Percentiles rank a stretch among this genome's conserved stretches.
phyloP scores from a whole-genome alignment of 2,888 invertebrate genomes.

The Conops quadrifasciatus region DNA sequence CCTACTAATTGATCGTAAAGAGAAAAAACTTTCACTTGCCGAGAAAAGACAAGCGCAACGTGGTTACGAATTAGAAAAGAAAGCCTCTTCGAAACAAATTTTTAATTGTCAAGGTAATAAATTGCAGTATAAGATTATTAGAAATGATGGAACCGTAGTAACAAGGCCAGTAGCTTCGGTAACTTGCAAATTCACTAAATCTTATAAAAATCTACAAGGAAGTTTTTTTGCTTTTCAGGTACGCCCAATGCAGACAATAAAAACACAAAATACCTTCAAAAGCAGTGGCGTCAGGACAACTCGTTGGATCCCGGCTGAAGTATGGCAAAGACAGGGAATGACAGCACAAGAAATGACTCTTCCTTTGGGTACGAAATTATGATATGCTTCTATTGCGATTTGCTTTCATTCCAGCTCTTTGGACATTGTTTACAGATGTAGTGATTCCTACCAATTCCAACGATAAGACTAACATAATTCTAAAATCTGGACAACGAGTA shows the following conservation, averaged over 20 bases:
- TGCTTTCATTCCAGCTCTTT: too few species aligned
- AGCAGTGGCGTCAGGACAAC: slow-evolving; percentile 66
- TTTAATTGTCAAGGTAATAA: slow-evolving; percentile 66
- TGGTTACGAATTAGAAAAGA: slow-evolving; percentile 92
- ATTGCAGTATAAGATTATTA: slow-evolving; percentile 71
- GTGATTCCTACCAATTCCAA: slow-evolving; percentile 92
- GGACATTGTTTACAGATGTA: slow-evolving; percentile 72
- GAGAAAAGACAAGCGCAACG: slow-evolving; percentile 93
- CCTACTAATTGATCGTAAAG: slow-evolving; percentile 90
- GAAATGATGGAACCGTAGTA: slow-evolving; percentile 70
- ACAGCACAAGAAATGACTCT: slow-evolving; percentile 94
- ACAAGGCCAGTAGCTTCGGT: slow-evolving; percentile 76
- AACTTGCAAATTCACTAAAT: slow-evolving; percentile 36
- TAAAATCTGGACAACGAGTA: slow-evolving; percentile 93
- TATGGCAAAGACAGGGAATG: slow-evolving; percentile 93
- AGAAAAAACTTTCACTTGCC: slow-evolving; percentile 90
- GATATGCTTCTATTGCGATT: background rate
- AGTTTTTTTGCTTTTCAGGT: slow-evolving; percentile 64
- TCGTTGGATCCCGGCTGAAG: slow-evolving; percentile 88
- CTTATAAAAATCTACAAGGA: background rate
- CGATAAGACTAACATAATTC: slow-evolving; percentile 86
- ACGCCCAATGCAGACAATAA: slow-evolving; percentile 83
- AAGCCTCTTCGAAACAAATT: slow-evolving; percentile 76
- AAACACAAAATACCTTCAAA: slow-evolving; percentile 54
- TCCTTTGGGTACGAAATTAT: slow-evolving; percentile 72